Percentiles rank a stretch among this genome's conserved stretches.
These are phyloP conservation scores for Sarcophaga carnaria DNA, from an alignment of 2,888 invertebrate genomes.

Conservation along the genomic window DNA sequence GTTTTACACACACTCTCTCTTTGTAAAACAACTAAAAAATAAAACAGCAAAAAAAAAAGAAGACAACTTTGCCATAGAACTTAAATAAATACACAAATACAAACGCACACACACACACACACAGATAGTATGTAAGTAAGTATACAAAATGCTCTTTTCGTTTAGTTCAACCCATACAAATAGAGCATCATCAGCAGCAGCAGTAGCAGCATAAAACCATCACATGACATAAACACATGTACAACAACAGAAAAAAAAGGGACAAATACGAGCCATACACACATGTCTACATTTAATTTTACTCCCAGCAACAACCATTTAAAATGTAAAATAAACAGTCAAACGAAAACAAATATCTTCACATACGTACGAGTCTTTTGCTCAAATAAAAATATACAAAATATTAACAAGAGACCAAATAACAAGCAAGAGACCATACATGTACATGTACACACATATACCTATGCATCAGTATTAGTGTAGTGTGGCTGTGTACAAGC, in stretches of 20 bases:
- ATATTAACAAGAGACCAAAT: constrained; percentile 59
- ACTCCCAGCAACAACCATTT: not conserved
- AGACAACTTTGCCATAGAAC: not conserved
- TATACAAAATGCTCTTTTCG: not conserved
- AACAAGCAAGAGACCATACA: constrained; percentile 45
- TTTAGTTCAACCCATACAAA: constrained; percentile 26
- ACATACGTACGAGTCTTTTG: not conserved
- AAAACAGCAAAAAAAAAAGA: not conserved
- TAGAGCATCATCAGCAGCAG: not conserved
- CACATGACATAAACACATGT: constrained; percentile 49
- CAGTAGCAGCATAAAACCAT: constrained; percentile 1
- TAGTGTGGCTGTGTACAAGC: not conserved
- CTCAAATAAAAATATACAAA: constrained; percentile 39
- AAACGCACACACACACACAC: not conserved
- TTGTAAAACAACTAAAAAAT: not conserved
- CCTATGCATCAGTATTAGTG: not conserved
- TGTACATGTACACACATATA: not conserved
- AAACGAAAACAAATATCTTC: not conserved
- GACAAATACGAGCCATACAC: not conserved
- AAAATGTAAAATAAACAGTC: constrained; percentile 32
- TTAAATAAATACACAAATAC: not conserved
- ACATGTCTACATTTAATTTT: constrained; percentile 1
- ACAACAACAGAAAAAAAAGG: not conserved
- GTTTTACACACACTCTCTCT: constrained; percentile 16
- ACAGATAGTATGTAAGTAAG: not conserved